Base-by-base conservation (phyloP, 2,797 vertebrate genomes). In the Columba guinea region DNA sequence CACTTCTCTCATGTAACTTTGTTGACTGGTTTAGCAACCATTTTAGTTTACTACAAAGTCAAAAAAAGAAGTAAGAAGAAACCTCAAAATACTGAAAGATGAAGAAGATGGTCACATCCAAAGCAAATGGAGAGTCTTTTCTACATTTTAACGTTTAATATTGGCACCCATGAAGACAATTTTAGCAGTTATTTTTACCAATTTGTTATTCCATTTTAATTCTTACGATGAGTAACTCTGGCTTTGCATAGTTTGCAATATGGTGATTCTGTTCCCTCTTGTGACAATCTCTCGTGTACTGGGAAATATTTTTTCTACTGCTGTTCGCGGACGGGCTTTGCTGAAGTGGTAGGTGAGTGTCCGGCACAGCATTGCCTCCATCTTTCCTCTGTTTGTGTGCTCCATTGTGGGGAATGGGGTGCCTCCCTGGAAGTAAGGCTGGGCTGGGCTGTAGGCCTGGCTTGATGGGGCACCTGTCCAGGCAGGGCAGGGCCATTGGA, bases 321-420 rank as follows among this genome's bases (percentile, higher is more conserved):
- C 15, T 82, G 9, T 56, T 52, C 0, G 1, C 20, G 56, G 32
- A 46, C 26, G 0, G 0, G 13, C 11, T 51, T 13, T 75, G n/a
- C 14, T 9, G 27, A 30, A 68, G 15, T 11, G 41, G 19, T 15
- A 34, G 51, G 4, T 0, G 1, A 65, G 27, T 3, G 18, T 17
- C 49, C 44, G 49, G 30, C 24, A 35, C 22, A 32, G 34, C 6
- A 0, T 18, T 15, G 32, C 13, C 34, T 74, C 64, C 44, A n/a
- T 5, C 48, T 12, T 8, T 22, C 8, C 55, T 24, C 18, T 4
- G 7, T 5, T 78, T 73, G 49, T 2, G 1, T 37, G 56, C 32
- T 41, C 17, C 32, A 0, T 0, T 2, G 35, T 1, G 6, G 35
- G 22, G 30, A 5, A 13, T 4, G 7, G 39, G 27, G 10, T 22